Evolutionary conservation across 2,888 invertebrate genomes (phyloP).

Genomic region (Busseola fusca): DNA sequence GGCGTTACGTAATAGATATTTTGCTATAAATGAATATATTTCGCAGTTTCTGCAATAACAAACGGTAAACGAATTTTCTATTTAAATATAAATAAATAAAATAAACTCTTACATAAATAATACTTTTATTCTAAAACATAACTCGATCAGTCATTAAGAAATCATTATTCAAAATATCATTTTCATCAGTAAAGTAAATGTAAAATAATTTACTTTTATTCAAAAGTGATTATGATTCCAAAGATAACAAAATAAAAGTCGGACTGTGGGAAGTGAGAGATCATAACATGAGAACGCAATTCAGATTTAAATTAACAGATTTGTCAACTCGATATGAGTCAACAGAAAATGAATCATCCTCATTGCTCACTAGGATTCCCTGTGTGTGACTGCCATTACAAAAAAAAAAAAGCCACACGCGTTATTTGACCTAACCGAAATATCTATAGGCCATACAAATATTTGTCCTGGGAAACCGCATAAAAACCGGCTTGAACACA

Average conservation of each 20-base stretch:
- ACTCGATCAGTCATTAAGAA: slow-evolving; percentile 52
- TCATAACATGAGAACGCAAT: slow-evolving; percentile 16
- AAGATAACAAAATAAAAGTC: slow-evolving; percentile 49
- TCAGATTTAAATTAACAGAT: slow-evolving; percentile 39
- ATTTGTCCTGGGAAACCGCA: slow-evolving; percentile 33
- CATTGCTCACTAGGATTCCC: slow-evolving; percentile 47
- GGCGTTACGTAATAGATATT: neutral
- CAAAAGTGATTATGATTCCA: slow-evolving; percentile 47
- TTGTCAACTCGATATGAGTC: slow-evolving; percentile 48
- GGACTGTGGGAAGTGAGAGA: slow-evolving; percentile 35
- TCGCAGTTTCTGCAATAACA: slow-evolving; percentile 3
- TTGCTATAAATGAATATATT: neutral
- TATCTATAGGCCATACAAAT: slow-evolving; percentile 32
- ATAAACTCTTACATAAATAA: slow-evolving; percentile 49
- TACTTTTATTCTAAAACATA: slow-evolving; percentile 41
- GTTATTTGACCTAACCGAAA: slow-evolving; percentile 31
- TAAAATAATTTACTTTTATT: slow-evolving; percentile 46
- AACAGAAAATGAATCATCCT: slow-evolving; percentile 37
- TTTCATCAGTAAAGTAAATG: slow-evolving; percentile 58
- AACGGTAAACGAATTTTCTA: slow-evolving; percentile 28
- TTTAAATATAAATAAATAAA: slow-evolving; percentile 46
- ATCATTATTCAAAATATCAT: slow-evolving; percentile 55
- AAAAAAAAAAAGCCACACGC: slow-evolving; percentile 15
- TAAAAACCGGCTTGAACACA: slow-evolving; percentile 22
- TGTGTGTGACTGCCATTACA: slow-evolving; percentile 11